Evolutionary conservation across 1,140 invertebrate species (phyloP).

Genomic region (Drosophila nigrodunni): DNA sequence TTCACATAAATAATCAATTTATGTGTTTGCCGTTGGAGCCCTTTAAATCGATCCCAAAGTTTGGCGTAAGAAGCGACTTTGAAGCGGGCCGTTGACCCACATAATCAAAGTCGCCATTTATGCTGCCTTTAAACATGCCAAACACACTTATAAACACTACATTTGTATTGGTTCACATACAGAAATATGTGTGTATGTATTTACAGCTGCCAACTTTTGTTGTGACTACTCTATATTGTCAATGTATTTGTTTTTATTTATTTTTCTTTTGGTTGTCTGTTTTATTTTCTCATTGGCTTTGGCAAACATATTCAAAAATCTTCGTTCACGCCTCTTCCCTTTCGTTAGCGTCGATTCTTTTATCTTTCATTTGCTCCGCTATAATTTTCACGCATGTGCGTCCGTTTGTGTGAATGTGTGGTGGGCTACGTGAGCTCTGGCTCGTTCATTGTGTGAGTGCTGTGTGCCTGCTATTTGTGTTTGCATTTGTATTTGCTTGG

Average conservation of each 20-base stretch:
- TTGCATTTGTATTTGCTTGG: slow-evolving; percentile 57
- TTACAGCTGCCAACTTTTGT: slow-evolving; percentile 38
- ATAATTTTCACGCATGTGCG: slow-evolving; percentile 44
- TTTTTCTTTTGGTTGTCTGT: slow-evolving; percentile 8
- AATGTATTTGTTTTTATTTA: slow-evolving; percentile 20
- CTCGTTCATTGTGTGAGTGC: slow-evolving; percentile 67
- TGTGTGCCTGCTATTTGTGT: slow-evolving; percentile 44
- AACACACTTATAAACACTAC: slow-evolving; percentile 6
- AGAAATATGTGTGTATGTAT: slow-evolving; percentile 12
- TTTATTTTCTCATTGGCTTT: slow-evolving; percentile 31
- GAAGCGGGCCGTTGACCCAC: slow-evolving; percentile 72
- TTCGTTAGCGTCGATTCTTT: slow-evolving; percentile 13
- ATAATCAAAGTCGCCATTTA: slow-evolving; percentile 29
- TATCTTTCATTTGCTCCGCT: slow-evolving; percentile 35
- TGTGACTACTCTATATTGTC: slow-evolving; percentile 13
- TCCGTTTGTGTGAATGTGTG: slow-evolving; percentile 18
- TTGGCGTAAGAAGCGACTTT: slow-evolving; percentile 50
- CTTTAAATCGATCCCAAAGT: slow-evolving; percentile 14
- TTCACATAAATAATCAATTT: slow-evolving; percentile 1
- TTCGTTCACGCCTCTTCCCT: slow-evolving; percentile 12
- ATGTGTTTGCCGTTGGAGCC: background rate
- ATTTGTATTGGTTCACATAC: background rate
- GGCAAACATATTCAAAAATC: slow-evolving; percentile 34
- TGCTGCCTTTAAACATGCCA: slow-evolving; percentile 2
- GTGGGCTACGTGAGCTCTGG: slow-evolving; percentile 74